Percentiles rank a stretch among this genome's conserved stretches.
Conservation (phyloP, 2,797 vertebrate species). For the Graptemys geographica region DNA sequence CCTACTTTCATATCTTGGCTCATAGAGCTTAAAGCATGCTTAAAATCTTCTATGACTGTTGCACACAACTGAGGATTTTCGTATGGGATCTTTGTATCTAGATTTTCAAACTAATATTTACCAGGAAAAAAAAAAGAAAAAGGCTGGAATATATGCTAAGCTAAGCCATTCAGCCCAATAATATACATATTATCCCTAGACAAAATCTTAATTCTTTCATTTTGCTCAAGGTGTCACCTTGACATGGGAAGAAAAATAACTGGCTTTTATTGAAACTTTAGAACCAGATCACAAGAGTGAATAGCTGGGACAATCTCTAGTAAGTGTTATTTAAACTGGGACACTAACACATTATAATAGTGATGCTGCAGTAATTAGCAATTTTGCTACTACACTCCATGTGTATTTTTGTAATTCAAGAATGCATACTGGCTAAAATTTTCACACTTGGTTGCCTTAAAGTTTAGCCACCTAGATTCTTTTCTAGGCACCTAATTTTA, state of each 20-base stretch:
- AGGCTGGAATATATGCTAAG: background rate
- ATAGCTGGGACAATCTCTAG: accelerated
- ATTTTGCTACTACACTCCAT: background rate
- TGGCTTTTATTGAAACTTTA: slow-evolving; percentile 14
- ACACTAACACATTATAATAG: background rate
- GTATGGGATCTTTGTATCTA: background rate
- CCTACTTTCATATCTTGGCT: background rate
- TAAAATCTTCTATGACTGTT: background rate
- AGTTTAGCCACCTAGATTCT: background rate
- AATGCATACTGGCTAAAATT: background rate
- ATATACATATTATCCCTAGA: background rate
- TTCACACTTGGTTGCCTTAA: background rate
- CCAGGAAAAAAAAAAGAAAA: background rate
- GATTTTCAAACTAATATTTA: background rate
- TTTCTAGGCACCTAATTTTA: background rate
- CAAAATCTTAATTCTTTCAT: background rate
- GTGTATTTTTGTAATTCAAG: background rate
- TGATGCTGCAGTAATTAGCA: background rate
- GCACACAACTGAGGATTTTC: background rate
- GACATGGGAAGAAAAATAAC: accelerated
- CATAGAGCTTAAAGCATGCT: background rate
- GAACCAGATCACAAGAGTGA: background rate
- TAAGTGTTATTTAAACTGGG: background rate
- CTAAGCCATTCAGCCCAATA: background rate
- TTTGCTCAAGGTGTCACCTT: slow-evolving; percentile 12